These are phyloP conservation scores for Mionectes macconnelli DNA, from an alignment of 2,113 vertebrate species.

Conservation along the genomic window DNA sequence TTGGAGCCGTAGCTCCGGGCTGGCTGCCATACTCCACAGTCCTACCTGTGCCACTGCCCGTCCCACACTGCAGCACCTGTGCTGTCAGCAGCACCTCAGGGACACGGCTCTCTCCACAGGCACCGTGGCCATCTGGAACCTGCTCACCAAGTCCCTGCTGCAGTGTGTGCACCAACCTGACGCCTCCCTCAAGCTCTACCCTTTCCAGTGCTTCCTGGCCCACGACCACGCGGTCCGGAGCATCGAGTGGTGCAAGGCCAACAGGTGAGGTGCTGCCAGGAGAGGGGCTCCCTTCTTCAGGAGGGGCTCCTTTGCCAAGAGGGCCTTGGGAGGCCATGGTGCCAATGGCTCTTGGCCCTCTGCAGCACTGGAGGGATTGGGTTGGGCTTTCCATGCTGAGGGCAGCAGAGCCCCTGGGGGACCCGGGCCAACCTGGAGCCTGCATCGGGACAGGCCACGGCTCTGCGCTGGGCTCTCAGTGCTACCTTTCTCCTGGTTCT, in stretches of 20 bases:
- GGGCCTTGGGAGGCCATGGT: accelerated
- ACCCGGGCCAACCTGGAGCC: accelerated
- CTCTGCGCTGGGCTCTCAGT: background rate
- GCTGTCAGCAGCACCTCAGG: background rate
- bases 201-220: constrained; percentile 85
- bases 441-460: accelerated
- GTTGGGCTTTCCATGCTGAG: background rate
- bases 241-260: constrained; percentile 87
- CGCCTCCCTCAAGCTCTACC: constrained; percentile 79
- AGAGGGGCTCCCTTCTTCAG: background rate
- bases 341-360: background rate
- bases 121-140: constrained; percentile 89
- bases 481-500: background rate
- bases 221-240: constrained; percentile 85
- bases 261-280: constrained; percentile 64
- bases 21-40: background rate
- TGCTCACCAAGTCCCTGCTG: constrained; percentile 83
- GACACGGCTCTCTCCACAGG: constrained; percentile 64
- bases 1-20: background rate
- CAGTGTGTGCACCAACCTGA: constrained; percentile 78
- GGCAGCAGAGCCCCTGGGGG: accelerated
- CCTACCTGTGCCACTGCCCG: background rate
- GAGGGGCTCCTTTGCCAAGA: background rate
- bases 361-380: accelerated
- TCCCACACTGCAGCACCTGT: accelerated